Conservation (phyloP, 1,140 invertebrate genomes). For the Telenomus remus region DNA sequence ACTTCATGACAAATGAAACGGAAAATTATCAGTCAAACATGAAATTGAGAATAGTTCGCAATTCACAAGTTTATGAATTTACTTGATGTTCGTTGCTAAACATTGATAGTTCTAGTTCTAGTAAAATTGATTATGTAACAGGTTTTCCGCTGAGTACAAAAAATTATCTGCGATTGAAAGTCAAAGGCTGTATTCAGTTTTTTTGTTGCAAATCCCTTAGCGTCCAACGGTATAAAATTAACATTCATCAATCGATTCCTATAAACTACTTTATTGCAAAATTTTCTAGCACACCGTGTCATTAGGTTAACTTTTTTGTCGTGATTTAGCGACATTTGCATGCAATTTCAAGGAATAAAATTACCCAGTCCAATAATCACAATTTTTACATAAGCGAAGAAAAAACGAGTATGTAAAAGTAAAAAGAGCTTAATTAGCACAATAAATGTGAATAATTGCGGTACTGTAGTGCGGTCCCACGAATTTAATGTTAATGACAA, state of each 20-base stretch:
- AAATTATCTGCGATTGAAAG: too few species aligned
- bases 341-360: slow-evolving; percentile 14
- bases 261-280: too few species aligned
- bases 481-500: slow-evolving; percentile 33
- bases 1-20: slow-evolving; percentile 1
- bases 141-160: too few species aligned
- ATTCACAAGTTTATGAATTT: not conserved
- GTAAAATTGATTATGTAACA: too few species aligned
- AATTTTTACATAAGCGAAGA: not conserved
- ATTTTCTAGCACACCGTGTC: too few species aligned
- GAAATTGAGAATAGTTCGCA: not conserved
- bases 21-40: not conserved
- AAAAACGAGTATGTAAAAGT: not conserved
- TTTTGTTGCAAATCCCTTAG: not conserved
- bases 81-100: not conserved
- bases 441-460: slow-evolving; percentile 31
- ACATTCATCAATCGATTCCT: too few species aligned
- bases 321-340: not conserved
- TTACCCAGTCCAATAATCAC: slow-evolving; percentile 9
- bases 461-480: slow-evolving; percentile 5
- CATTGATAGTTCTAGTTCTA: too few species aligned
- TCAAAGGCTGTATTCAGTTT: not conserved
- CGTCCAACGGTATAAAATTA: too few species aligned
- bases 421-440: slow-evolving; percentile 36
- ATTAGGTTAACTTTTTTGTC: too few species aligned